These are phyloP conservation scores for Dinocampus coccinellae DNA, from an alignment of 2,888 invertebrate species.

Conservation along the genomic window DNA sequence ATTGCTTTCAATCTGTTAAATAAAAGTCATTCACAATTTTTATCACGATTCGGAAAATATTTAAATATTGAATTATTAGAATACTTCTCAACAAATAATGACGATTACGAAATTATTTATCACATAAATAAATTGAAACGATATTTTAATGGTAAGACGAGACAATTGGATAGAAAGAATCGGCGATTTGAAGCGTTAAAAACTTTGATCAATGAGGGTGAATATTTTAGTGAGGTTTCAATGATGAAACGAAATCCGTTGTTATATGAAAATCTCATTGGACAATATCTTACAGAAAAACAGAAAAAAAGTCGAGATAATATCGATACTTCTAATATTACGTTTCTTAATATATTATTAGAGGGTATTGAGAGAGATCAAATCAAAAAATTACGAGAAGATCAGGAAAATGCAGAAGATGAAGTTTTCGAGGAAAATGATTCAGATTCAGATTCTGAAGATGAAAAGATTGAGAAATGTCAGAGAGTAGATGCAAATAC, in stretches of 20 bases:
- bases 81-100: slow-evolving; percentile 73
- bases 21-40: slow-evolving; percentile 79
- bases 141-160: slow-evolving; percentile 72
- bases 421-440: slow-evolving; percentile 69
- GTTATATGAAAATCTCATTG: slow-evolving; percentile 90
- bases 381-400: slow-evolving; percentile 74
- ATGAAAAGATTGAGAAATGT: slow-evolving; percentile 34
- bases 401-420: slow-evolving; percentile 75
- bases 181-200: slow-evolving; percentile 86
- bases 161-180: slow-evolving; percentile 78
- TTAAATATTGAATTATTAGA: slow-evolving; percentile 78
- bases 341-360: slow-evolving; percentile 83
- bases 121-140: slow-evolving; percentile 76
- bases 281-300: slow-evolving; percentile 84
- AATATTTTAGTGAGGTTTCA: slow-evolving; percentile 91
- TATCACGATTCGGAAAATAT: slow-evolving; percentile 82
- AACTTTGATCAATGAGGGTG: slow-evolving; percentile 76
- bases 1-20: slow-evolving; percentile 77
- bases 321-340: slow-evolving; percentile 72
- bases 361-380: slow-evolving; percentile 84
- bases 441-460: slow-evolving; percentile 57
- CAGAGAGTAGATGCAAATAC: slow-evolving; percentile 15
- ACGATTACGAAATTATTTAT: slow-evolving; percentile 74
- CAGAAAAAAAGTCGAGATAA: slow-evolving; percentile 79
- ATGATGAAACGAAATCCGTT: slow-evolving; percentile 95